Evolutionary conservation across 2,113 vertebrate genomes (phyloP).

Genomic region (Melanocharis versteri): DNA sequence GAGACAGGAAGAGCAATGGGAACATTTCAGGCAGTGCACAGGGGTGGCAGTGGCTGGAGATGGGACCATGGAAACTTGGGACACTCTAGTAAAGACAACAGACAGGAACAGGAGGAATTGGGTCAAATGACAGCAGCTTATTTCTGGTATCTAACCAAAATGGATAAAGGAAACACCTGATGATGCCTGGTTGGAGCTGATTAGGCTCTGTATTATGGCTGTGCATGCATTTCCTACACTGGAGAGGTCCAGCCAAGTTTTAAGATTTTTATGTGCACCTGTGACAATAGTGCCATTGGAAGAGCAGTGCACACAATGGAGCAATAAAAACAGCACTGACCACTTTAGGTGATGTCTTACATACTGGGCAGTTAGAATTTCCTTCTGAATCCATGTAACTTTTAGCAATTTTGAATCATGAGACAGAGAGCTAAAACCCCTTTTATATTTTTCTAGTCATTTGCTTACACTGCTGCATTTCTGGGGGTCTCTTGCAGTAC

Average conservation of each 20-base stretch:
- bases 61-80: not conserved
- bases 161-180: not conserved
- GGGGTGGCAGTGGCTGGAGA: not conserved
- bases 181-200: not conserved
- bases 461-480: not conserved
- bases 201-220: not conserved
- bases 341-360: fast-evolving
- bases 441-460: not conserved
- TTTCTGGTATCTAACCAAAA: not conserved
- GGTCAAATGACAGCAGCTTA: not conserved
- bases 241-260: not conserved
- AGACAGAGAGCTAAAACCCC: not conserved
- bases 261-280: not conserved
- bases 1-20: not conserved
- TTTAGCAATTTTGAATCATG: not conserved
- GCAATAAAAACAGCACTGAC: not conserved
- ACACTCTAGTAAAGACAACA: not conserved
- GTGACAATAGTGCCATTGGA: not conserved
- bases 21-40: not conserved
- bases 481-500: not conserved
- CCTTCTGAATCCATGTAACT: not conserved
- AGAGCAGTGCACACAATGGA: not conserved
- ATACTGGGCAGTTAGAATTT: not conserved
- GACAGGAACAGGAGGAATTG: not conserved
- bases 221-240: not conserved